Evolutionary conservation across 2,113 vertebrate species (phyloP), one percentile per base, ranked within the genome.

Genomic region (Butastur rufipennis): DNA sequence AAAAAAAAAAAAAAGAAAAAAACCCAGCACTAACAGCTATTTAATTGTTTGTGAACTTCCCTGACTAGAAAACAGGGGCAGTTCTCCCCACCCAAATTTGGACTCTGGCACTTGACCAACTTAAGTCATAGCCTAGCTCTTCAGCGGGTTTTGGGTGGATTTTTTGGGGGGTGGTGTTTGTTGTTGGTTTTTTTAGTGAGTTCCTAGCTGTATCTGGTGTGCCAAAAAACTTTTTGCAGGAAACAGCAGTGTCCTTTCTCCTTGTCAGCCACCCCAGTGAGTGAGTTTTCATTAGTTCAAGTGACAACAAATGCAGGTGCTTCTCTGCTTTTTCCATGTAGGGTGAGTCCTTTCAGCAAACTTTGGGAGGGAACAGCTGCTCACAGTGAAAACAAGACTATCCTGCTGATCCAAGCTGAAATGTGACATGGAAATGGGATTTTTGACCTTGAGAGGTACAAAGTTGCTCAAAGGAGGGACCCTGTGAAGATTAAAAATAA

Each of bases 231-330:
- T 79, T 77, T 36, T 10, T 71, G 26, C 62, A 90, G 94, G 94
- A 94, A 96, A 45, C 68, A 86, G 92, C 67, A 48, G 73, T 9
- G 68, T 58, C 38, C 0, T 87, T 90, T 88, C 91, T 94, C 77
- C 81, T 80, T 36, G 7, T 79, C 72, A 75, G 72, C 73, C 66
- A 32, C 71, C 85, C 61, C 65, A 26, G 66, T 1, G 34, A 58
- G 84, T 0, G 66, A 59, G 77, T 73, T 91, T 91, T 81, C 90
- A 70, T 58, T 67, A 17, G 88, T 68, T 88, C 88, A 4, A 95
- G 93, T 67, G 93, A 88, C 88, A 93, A 1, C 61, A 81, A 77
- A 78, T 42, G 70, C 94, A 97, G 96, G 96, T 96, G 97, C 92
- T 85, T 18, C 78, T 53, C 85, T 58, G 81, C 84, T 90, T 74